Conservation (phyloP, 2,113 vertebrate species). For the Nesoenas mayeri region DNA sequence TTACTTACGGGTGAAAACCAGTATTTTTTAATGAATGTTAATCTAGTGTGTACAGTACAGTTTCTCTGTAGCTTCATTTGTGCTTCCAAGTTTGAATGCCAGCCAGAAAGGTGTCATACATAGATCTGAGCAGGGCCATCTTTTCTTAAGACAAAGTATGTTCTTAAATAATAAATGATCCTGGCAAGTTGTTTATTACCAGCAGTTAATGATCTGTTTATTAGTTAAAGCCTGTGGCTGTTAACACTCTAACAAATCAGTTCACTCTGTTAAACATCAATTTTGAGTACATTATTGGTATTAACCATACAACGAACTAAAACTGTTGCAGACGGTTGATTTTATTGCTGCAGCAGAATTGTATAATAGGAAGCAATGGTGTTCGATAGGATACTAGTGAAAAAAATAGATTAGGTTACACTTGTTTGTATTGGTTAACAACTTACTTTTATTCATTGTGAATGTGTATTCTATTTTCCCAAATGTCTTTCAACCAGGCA, state of each 20-base stretch:
- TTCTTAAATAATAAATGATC: conserved; percentile 77
- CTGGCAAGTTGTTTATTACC: conserved; percentile 79
- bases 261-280: conserved; percentile 77
- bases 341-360: conserved; percentile 43
- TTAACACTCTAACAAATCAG: conserved; percentile 70
- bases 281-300: conserved; percentile 74
- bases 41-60: neutral
- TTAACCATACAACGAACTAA: conserved; percentile 70
- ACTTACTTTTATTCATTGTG: neutral
- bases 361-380: conserved; percentile 48
- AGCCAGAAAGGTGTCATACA: conserved; percentile 39
- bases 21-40: neutral
- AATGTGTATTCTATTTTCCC: neutral
- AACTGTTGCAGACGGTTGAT: conserved; percentile 74
- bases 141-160: conserved; percentile 51
- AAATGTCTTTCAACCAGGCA: neutral
- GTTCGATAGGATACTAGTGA: neutral
- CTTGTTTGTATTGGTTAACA: conserved; percentile 22
- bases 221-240: conserved; percentile 72
- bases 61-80: neutral
- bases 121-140: neutral
- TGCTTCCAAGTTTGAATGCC: neutral
- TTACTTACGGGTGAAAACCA: neutral
- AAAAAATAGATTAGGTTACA: conserved; percentile 15
- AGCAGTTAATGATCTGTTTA: conserved; percentile 76